A percentile compares a stretch with the other conserved stretches of the same genome.
These are phyloP conservation scores for Cichladusa arquata DNA, from an alignment of 2,113 vertebrate species.

Conservation along the genomic window DNA sequence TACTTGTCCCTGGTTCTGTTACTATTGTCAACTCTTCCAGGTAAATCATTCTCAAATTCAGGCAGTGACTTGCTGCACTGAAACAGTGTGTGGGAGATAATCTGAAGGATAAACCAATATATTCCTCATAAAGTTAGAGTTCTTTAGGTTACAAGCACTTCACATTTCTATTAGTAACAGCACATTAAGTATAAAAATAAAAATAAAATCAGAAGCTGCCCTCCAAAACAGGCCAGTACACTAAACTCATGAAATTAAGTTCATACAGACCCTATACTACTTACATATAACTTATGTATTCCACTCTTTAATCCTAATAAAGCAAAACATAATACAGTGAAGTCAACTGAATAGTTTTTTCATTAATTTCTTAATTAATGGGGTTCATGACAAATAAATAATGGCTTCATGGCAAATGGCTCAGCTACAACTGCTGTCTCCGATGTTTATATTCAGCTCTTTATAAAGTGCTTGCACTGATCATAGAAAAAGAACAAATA, in stretches of 20 bases:
- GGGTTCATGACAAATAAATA: neutral
- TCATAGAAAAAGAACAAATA: neutral
- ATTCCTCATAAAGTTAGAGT: neutral
- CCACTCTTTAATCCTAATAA: neutral
- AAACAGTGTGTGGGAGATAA: neutral
- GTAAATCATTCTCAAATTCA: neutral
- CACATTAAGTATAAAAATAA: neutral
- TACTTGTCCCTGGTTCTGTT: neutral
- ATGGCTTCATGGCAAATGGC: neutral
- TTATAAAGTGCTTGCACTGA: neutral
- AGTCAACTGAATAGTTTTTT: neutral
- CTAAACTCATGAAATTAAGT: neutral
- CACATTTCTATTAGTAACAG: neutral
- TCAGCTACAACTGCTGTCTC: neutral
- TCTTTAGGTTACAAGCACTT: neutral
- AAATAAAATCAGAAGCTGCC: neutral
- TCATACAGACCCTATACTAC: neutral
- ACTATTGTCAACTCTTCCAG: neutral
- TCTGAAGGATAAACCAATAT: neutral
- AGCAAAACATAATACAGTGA: neutral
- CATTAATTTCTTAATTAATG: neutral
- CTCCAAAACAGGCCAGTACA: neutral
- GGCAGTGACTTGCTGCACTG: neutral
- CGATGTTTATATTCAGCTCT: neutral
- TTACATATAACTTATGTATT: fast-evolving